Evolutionary conservation across 2,888 invertebrate genomes (phyloP), one percentile per base, ranked within the genome.

Genomic region (Digitonthophagus gazella): DNA sequence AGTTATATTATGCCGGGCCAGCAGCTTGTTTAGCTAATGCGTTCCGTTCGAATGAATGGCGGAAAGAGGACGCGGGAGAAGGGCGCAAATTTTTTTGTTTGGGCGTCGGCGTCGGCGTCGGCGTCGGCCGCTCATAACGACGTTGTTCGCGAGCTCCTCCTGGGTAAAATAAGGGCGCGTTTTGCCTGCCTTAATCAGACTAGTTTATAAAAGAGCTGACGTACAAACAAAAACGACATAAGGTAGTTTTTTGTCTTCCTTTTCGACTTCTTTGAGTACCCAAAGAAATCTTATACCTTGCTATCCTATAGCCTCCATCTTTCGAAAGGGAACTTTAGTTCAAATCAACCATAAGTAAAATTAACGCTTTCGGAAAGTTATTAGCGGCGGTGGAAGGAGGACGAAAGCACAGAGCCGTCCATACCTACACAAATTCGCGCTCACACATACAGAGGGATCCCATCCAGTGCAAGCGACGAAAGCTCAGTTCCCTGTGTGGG

Each of bases 131-230:
- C 28, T 44, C 28, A 44, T 44, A 44, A 44, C 28, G 28, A 44
- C 28, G 28, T 44, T 44, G 28, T 44, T 44, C 28, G 28, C 28
- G 28, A 44, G 11, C 28, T 44, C 28, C 57, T 57, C 75, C 76
- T 74, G 74, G 75, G 74, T 76, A 73, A 75, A 76, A 80, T 81
- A 81, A 81, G 80, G 81, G 79, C 78, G 80, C 77, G 74, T 80
- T 80, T 81, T 79, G 80, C 80, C 79, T 80, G 79, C 75, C 79
- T 80, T 81, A 81, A 81, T 81, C 81, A 81, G 80, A 81, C 80
- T 80, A 80, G 78, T 81, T 81, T 81, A 80, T 79, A 77, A 78
- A 44, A 78, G 79, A 76, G 61, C 61, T 61, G 61, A 20, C 61
- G 61, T 19, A 20, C 18, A 61, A 20, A 61, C 18, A 61, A 61